phyloP scores from a whole-genome alignment of 1,140 invertebrate genomes.

The Homarus americanus region DNA sequence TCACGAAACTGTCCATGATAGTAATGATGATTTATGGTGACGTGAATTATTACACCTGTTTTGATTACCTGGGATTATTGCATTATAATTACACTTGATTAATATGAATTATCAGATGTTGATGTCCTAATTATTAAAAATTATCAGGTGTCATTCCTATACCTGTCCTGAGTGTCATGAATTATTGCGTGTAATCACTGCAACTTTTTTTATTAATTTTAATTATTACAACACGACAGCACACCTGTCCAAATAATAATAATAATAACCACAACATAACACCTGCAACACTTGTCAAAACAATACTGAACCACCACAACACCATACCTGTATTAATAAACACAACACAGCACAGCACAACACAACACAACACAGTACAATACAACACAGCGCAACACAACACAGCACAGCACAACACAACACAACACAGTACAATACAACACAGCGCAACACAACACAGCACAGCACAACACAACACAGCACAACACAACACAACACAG shows the following conservation, averaged over 20 bases:
- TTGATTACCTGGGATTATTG: too few species aligned
- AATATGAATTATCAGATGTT: too few species aligned
- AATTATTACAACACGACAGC: constrained; percentile 60
- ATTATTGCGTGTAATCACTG: too few species aligned
- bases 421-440: constrained; percentile 33
- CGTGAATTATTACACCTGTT: too few species aligned
- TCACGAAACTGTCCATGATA: too few species aligned
- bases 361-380: constrained; percentile 61
- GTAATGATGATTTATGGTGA: too few species aligned
- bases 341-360: constrained; percentile 68
- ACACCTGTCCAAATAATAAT: constrained; percentile 64
- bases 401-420: constrained; percentile 52
- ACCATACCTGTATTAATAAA: too few species aligned
- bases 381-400: constrained; percentile 66
- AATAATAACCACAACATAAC: background rate
- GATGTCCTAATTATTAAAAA: too few species aligned
- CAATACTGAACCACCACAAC: constrained; percentile 66
- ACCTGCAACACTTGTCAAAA: constrained; percentile 42
- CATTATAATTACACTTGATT: too few species aligned
- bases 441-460: constrained; percentile 17
- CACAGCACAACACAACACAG: constrained; percentile 70
- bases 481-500: constrained; percentile 56
- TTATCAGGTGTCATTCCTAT: too few species aligned
- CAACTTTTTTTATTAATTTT: too few species aligned
- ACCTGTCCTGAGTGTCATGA: too few species aligned